phyloP scores from a whole-genome alignment of 1,140 invertebrate species.

The Drosophila erecta region DNA sequence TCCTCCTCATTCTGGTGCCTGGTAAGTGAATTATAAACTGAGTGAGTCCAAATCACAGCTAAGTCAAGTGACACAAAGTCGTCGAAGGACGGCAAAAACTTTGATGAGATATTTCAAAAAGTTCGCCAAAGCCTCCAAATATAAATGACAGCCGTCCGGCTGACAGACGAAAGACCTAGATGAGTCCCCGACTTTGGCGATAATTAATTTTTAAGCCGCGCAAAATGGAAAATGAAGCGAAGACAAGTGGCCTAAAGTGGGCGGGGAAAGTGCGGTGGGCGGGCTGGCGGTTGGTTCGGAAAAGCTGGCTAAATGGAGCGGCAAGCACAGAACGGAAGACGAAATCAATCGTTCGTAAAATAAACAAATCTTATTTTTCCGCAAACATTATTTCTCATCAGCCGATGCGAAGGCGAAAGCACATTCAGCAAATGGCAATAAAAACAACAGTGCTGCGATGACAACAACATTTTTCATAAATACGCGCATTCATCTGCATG shows the following conservation, averaged over 20 bases:
- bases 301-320: constrained; percentile 9
- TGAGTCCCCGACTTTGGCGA: constrained; percentile 54
- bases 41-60: constrained; percentile 57
- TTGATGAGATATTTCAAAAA: constrained; percentile 73
- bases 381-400: constrained; percentile 83
- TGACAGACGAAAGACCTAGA: constrained; percentile 48
- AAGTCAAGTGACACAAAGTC: constrained; percentile 53
- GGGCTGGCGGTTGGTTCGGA: background rate
- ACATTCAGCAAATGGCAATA: constrained; percentile 54
- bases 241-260: constrained; percentile 40
- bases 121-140: constrained; percentile 49
- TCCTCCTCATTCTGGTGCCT: constrained; percentile 63
- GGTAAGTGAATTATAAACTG: constrained; percentile 62
- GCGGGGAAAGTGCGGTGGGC: background rate
- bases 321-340: constrained; percentile 16
- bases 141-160: constrained; percentile 61
- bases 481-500: constrained; percentile 81
- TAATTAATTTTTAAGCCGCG: constrained; percentile 83
- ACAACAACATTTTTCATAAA: constrained; percentile 81
- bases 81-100: constrained; percentile 45
- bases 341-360: constrained; percentile 82
- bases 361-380: constrained; percentile 84
- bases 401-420: constrained; percentile 24
- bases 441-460: constrained; percentile 54
- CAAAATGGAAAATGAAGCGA: constrained; percentile 80